Base-by-base conservation (phyloP, 2,797 vertebrate species). In the Podarcis siculus region DNA sequence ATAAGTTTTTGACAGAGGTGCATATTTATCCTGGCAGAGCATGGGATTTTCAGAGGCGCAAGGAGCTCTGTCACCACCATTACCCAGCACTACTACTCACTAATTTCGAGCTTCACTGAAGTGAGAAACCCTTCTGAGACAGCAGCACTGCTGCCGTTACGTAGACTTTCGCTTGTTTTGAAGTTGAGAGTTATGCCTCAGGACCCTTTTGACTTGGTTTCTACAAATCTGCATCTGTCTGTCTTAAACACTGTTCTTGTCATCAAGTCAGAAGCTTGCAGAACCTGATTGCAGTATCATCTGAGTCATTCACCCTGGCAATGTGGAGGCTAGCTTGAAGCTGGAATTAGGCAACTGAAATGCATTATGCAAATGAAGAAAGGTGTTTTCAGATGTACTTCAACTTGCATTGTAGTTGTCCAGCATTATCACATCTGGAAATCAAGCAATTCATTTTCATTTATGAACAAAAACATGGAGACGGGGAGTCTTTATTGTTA, bases 61-160 rank as follows among this genome's bases (percentile, higher is more conserved):
- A 58, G 45, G 82, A 61, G 37, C 72, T 69, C 69, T 87, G 81
- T 87, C 8, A n/a, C 27, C 23, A 81, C 5, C 80, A 67, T 85
- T 66, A 89, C 13, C 8, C 21, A 71, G 25, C 10, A 32, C 61
- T 80, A 79, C 75, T 91, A 73, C 27, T 6, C 64, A 67, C 85
- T 94, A 93, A 92, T 93, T 92, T 90, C 1, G 79, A 55, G 89
- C 39, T 92, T 91, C 82, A 86, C 45, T 83, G 45, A 12, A 90
- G 86, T 90, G 83, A 92, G 42, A 13, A 93, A 37, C 19, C 82
- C 49, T 89, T 90, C 66, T 30, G 79, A 73, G 49, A 87, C 49
- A 61, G 86, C 21, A 92, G 67, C 21, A 61, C 15, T 32, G 23
- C 55, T 73, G 81, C 21, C 61, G 45, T 39, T 64, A 71, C 85